A percentile compares a stretch with the other conserved stretches of the same genome.
Evolutionary conservation across 2,113 vertebrate species (phyloP).

Genomic region (Catharus bicknelli): DNA sequence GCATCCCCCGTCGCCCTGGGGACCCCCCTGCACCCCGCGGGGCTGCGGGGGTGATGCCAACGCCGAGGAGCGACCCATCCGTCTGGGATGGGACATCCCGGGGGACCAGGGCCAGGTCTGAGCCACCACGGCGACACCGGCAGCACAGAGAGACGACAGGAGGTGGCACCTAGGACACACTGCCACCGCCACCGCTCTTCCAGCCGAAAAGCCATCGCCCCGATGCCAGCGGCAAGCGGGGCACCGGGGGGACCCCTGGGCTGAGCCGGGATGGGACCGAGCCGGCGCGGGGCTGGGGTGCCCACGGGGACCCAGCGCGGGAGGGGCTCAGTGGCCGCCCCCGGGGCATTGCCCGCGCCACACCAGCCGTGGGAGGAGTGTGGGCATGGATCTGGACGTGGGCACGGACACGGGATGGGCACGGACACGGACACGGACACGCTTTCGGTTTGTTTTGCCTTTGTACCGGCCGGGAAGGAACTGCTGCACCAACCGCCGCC

Average conservation of each 20-base stretch:
- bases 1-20: accelerated
- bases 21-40: accelerated
- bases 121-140: not conserved
- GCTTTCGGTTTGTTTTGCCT: slow-evolving; percentile 60
- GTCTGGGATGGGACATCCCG: not conserved
- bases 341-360: not conserved
- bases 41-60: not conserved
- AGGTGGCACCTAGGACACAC: not conserved
- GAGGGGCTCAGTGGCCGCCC: not conserved
- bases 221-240: not conserved
- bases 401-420: not conserved
- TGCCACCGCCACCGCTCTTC: not conserved
- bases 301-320: not conserved
- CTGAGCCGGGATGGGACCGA: not conserved
- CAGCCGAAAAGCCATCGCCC: slow-evolving; percentile 23
- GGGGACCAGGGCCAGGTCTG: not conserved
- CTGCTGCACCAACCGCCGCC: slow-evolving; percentile 57
- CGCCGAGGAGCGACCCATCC: not conserved
- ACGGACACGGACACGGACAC: not conserved
- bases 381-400: not conserved
- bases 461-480: slow-evolving; percentile 64
- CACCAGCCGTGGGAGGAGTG: not conserved
- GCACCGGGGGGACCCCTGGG: not conserved
- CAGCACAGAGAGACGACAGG: not conserved
- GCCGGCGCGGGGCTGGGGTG: not conserved